phyloP scores from a whole-genome alignment of 1,140 invertebrate species.

The Zaprionus gabonicus region DNA sequence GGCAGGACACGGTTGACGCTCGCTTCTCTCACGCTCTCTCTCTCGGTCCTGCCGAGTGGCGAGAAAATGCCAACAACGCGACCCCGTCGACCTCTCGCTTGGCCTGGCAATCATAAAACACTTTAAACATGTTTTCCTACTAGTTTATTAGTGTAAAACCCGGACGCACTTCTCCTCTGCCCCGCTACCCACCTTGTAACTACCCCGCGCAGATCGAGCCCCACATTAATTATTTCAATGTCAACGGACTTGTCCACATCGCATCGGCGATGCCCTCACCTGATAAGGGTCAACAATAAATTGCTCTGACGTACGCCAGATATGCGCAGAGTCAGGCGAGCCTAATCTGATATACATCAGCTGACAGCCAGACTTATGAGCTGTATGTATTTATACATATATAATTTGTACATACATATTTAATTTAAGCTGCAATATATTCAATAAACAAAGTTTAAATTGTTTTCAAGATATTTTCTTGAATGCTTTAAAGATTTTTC shows the following conservation, averaged over 20 bases:
- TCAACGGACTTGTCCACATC: conserved; percentile 70
- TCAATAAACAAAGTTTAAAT: too few species aligned
- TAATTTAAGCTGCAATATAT: background rate
- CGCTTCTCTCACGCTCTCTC: background rate
- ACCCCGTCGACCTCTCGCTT: conserved; percentile 72
- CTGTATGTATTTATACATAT: background rate
- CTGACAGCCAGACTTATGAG: conserved; percentile 6
- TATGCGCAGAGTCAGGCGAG: background rate
- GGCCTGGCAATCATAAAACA: conserved; percentile 79
- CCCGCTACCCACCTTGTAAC: background rate
- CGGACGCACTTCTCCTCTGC: conserved; percentile 37
- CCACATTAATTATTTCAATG: conserved; percentile 74
- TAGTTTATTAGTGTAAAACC: conserved; percentile 79
- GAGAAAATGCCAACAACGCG: conserved; percentile 60
- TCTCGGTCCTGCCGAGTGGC: conserved; percentile 13
- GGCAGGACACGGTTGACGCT: conserved; percentile 30
- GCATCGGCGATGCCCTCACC: conserved; percentile 50
- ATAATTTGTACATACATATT: background rate
- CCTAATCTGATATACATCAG: conserved; percentile 4
- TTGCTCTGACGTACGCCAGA: background rate
- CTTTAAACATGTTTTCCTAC: conserved; percentile 81
- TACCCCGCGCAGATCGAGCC: conserved; percentile 15
- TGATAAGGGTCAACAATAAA: conserved; percentile 16
- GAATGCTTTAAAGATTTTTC: too few species aligned
- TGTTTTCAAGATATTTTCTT: too few species aligned